Base-by-base conservation (phyloP, 2,113 vertebrate species). In the Lasiurus cinereus region DNA sequence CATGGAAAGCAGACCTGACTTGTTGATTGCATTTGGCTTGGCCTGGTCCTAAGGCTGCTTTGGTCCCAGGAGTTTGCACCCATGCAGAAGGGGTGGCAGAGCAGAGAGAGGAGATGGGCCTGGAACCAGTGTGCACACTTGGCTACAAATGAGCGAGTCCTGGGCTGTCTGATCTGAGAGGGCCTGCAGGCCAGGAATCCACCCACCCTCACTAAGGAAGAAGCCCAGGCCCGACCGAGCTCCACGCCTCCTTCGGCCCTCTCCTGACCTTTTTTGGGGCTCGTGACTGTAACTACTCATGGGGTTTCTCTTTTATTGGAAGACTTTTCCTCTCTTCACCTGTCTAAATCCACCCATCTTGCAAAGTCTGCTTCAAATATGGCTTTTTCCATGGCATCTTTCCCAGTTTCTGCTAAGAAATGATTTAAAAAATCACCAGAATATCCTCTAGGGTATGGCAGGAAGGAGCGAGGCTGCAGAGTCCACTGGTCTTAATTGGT, bases 381-480 rank as follows among this genome's bases (percentile, higher is more conserved):
- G 54, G 18, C 54, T 82, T 48, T 50, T 73, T 59, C 62, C 48
- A 50, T 62, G 67, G 92, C 77, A 39, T 67, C 83, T 56, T 91
- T 64, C 43, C 74, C 0, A 0, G 22, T 88, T 86, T 89, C 76
- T 86, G 80, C 88, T 66, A 64, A 92, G 67, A 77, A 70, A 48
- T 72, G 83, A 82, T 93, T 94, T 93, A 56, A 92, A 92, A 73
- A 79, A 56, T 69, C 88, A 93, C 67, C 70, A 69, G 76, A 91
- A 92, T 85, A 83, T 74, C 80, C 77, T 83, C 54, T 1, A 74
- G 88, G 56, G 52, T 16, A 27, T 76, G 33, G 72, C 31, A 2
- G 73, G 12, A 46, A 54, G 74, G 43, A 62, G 80, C 33, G 18
- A 13, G 31, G 46, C 64, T 39, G 6, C 19, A 72, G 27, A 69